Evolutionary conservation across 2,113 vertebrate species (phyloP).

Genomic region (Merops nubicus): DNA sequence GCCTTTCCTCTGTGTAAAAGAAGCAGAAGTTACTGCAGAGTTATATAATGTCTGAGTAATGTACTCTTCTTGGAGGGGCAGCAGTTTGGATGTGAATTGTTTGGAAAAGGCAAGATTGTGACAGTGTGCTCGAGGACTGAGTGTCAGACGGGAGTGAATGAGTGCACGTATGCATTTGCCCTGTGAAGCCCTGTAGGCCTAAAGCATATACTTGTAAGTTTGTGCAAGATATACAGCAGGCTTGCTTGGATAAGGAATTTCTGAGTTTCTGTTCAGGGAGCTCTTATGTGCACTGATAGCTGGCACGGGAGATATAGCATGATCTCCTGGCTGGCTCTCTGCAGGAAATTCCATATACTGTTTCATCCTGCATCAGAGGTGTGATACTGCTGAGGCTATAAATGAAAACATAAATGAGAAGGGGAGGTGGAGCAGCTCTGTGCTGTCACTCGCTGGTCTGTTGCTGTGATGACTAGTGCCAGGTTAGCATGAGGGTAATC

Average conservation of each 20-base stretch:
- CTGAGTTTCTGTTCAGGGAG: background rate
- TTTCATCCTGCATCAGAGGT: background rate
- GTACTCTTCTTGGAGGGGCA: background rate
- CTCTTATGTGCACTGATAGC: background rate
- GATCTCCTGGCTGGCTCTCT: background rate
- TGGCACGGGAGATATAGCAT: background rate
- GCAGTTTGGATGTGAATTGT: background rate
- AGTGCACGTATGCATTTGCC: background rate
- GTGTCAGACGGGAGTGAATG: background rate
- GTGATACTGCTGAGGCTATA: background rate
- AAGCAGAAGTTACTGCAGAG: background rate
- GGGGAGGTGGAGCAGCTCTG: background rate
- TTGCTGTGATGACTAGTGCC: background rate
- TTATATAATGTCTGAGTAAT: background rate
- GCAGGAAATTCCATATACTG: background rate
- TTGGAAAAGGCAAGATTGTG: background rate
- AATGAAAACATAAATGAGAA: background rate
- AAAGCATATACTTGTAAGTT: background rate
- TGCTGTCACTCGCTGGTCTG: background rate
- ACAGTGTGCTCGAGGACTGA: background rate
- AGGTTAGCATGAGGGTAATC: background rate
- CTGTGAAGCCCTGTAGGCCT: background rate
- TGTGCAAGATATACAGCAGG: background rate
- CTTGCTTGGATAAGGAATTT: background rate
- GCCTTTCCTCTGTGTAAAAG: background rate